Percentiles rank a stretch among this genome's conserved stretches.
These are phyloP conservation scores for Slavum lentiscoides DNA, from an alignment of 2,888 invertebrate species.

Conservation along the genomic window DNA sequence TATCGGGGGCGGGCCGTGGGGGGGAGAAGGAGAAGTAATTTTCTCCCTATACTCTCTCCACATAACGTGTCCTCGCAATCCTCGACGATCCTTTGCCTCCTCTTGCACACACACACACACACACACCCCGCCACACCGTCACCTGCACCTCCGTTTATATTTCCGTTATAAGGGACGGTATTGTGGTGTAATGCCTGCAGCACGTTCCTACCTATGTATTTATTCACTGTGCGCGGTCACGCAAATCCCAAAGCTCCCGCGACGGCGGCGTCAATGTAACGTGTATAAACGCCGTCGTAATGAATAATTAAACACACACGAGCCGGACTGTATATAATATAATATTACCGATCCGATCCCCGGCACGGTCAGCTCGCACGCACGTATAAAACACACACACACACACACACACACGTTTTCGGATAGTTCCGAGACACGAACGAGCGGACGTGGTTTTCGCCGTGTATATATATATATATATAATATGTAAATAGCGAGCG, in stretches of 20 bases:
- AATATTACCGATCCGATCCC: background rate
- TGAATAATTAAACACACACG: conserved; percentile 40
- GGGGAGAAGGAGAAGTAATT: too few species aligned
- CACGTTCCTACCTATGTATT: too few species aligned
- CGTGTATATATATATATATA: background rate
- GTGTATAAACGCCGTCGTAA: background rate
- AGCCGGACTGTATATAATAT: background rate
- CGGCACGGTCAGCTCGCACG: too few species aligned
- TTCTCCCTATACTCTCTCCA: background rate
- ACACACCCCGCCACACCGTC: background rate
- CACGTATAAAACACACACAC: too few species aligned
- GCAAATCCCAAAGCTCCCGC: conserved; percentile 45
- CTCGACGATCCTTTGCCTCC: too few species aligned
- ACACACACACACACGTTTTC: background rate
- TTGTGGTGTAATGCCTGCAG: too few species aligned
- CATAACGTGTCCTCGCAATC: too few species aligned
- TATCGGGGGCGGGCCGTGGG: too few species aligned
- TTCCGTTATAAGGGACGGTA: background rate
- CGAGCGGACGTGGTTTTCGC: conserved; percentile 4
- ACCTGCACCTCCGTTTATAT: background rate
- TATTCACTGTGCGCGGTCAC: conserved; percentile 12
- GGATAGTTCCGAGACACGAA: conserved; percentile 28
- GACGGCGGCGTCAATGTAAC: conserved; percentile 9
- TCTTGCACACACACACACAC: too few species aligned
- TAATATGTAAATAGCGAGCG: too few species aligned